Percentiles rank a stretch among this genome's conserved stretches.
phyloP scores from a whole-genome alignment of 2,797 vertebrate species.

The Melanogrammus aeglefinus region DNA sequence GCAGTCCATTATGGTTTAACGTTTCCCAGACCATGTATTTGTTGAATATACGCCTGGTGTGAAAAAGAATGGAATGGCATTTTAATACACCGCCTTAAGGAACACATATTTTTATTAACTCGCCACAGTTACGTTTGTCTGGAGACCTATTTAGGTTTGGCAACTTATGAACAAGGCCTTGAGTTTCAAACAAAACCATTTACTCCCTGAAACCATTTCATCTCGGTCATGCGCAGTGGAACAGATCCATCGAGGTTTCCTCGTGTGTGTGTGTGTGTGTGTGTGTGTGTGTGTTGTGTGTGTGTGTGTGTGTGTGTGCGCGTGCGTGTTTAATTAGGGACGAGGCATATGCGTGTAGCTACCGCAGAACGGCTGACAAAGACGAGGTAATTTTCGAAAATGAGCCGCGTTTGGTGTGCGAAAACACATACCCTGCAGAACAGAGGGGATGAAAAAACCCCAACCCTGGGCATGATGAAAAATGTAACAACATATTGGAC shows the following conservation, averaged over 20 bases:
- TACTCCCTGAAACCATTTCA: conserved; percentile 37
- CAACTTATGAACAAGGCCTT: conserved; percentile 42
- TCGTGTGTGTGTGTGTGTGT: neutral
- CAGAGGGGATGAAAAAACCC: conserved; percentile 72
- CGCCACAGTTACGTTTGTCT: conserved; percentile 25
- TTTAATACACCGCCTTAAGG: neutral
- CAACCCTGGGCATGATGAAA: conserved; percentile 79
- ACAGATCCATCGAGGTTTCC: conserved; percentile 31
- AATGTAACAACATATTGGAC: conserved; percentile 82
- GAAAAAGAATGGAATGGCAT: neutral
- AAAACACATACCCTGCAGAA: conserved; percentile 83
- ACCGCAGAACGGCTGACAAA: conserved; percentile 47
- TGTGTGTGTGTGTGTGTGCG: conserved; percentile 4
- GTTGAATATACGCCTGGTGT: neutral
- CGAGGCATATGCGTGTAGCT: conserved; percentile 7
- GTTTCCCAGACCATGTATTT: too few relatives aligned
- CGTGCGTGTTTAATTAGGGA: conserved; percentile 42
- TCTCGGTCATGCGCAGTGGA: conserved; percentile 29
- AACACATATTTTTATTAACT: neutral
- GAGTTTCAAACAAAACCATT: conserved; percentile 48
- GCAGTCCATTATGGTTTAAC: neutral
- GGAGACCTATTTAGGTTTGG: conserved; percentile 22
- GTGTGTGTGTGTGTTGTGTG: too few relatives aligned
- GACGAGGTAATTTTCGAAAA: conserved; percentile 74
- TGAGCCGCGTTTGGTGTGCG: conserved; percentile 68